Conservation (phyloP, 2,888 invertebrate genomes). For the Cecidostiba fungosa region DNA sequence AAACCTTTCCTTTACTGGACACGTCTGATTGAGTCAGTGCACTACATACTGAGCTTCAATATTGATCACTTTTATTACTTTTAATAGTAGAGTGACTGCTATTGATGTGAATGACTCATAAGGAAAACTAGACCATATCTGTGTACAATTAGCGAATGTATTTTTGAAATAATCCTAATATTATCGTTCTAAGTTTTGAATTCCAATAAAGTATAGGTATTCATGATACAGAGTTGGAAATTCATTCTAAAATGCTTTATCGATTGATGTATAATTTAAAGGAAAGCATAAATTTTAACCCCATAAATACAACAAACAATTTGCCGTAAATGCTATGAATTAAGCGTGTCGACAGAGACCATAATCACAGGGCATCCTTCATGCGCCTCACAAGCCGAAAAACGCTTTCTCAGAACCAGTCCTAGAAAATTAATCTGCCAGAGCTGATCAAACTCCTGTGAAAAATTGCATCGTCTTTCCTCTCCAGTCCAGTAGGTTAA, state of each 20-base stretch:
- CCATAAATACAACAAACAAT: slow-evolving; percentile 12
- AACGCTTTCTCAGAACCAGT: slow-evolving; percentile 5
- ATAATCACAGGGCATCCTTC: slow-evolving; percentile 17
- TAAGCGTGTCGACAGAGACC: slow-evolving; percentile 6
- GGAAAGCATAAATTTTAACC: neutral
- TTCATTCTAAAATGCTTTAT: neutral
- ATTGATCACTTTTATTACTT: slow-evolving; percentile 5
- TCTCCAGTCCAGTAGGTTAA: slow-evolving; percentile 12
- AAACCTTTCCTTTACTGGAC: slow-evolving; percentile 33
- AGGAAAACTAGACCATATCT: neutral
- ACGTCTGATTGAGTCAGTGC: neutral
- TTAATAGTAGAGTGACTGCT: neutral
- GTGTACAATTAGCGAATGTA: neutral
- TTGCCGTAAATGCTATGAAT: slow-evolving; percentile 1
- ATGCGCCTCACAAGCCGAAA: neutral
- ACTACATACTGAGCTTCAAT: neutral
- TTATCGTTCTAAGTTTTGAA: no score
- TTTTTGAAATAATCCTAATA: neutral
- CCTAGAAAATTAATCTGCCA: slow-evolving; percentile 39
- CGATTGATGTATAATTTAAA: neutral
- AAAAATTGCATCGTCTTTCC: slow-evolving; percentile 25
- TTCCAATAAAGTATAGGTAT: no score
- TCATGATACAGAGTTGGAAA: neutral
- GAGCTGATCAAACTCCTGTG: neutral
- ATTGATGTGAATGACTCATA: neutral